Evolutionary conservation across 2,113 vertebrate genomes (phyloP).

Genomic region (Sinosuthora webbiana): DNA sequence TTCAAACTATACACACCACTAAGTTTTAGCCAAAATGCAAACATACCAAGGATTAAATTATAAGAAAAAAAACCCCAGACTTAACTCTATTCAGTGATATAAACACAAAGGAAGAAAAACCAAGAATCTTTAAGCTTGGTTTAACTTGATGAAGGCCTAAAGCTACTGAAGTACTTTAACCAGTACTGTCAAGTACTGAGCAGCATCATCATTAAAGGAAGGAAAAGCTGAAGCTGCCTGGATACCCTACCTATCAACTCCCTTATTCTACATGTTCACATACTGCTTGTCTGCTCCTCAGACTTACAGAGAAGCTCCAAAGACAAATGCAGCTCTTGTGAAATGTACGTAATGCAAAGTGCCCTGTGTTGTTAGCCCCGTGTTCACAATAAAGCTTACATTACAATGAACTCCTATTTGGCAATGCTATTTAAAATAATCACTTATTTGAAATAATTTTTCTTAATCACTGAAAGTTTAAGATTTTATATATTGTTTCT

Average conservation of each 20-base stretch:
- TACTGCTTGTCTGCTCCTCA: not conserved
- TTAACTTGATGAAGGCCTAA: not conserved
- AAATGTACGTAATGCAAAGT: not conserved
- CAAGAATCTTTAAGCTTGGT: not conserved
- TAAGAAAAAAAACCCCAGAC: not conserved
- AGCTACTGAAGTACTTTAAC: not conserved
- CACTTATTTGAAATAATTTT: not conserved
- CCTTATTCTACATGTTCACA: not conserved
- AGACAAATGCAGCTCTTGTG: not conserved
- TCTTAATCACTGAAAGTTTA: not conserved
- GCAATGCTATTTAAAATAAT: not conserved
- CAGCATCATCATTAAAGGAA: not conserved
- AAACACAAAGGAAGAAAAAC: not conserved
- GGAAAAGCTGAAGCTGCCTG: not conserved
- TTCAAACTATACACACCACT: not conserved
- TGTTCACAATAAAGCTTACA: not conserved
- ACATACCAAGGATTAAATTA: not conserved
- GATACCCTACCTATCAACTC: not conserved
- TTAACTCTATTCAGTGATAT: not conserved
- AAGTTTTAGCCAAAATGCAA: not conserved
- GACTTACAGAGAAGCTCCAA: not conserved
- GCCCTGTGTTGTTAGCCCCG: not conserved
- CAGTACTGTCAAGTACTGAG: not conserved
- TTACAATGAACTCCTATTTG: not conserved
- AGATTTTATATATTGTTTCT: not conserved